Base-by-base conservation (phyloP, 2,113 vertebrate genomes). In the Macquaria ambigua region DNA sequence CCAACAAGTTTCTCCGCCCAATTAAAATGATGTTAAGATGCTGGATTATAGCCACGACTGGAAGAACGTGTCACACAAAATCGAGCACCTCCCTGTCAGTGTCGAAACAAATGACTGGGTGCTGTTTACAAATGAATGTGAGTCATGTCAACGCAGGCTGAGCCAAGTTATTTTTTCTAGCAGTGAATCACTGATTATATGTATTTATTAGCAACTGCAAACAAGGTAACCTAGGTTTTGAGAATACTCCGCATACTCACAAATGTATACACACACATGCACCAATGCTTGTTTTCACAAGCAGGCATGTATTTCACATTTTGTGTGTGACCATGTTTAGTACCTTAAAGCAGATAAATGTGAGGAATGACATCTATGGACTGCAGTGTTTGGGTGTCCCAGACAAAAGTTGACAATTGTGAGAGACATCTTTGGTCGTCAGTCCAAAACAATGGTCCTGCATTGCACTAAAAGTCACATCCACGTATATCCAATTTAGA, bases 1-100 rank as follows among this genome's bases (percentile, higher is more conserved):
- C 77, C 66, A 71, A 62, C 69, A 72, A 58, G 48, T 84, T 81
- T 52, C 81, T 72, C 64, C 12, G 6, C 77, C 76, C 81, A 85
- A 89, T 93, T 93, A 93, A 92, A 87, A 79, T 43, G 18, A 84
- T 82, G 77, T 25, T 78, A 16, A 88, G 46, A 80, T 72, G 64
- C 50, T 79, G 84, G 69, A 89, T 85, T 72, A 71, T 5, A 66
- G 85, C 82, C 46, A 58, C 6, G 59, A 55, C 28, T 87, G 68
- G 50, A 75, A 75, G 14, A 82, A 52, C 12, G 21, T 82, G 79
- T 83, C 81, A 61, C 61, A 72, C 58, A 87, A 78, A 77, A 73
- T 53, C 43, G 83, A 68, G 62, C 74, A 52, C 41, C 50, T 74
- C 72, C 34, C 77, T 37, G 59, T 87, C 79, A 61, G 64, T 50